Evolutionary conservation across 2,888 invertebrate genomes (phyloP), one percentile per base, ranked within the genome.

Genomic region (Sialis lutaria): DNA sequence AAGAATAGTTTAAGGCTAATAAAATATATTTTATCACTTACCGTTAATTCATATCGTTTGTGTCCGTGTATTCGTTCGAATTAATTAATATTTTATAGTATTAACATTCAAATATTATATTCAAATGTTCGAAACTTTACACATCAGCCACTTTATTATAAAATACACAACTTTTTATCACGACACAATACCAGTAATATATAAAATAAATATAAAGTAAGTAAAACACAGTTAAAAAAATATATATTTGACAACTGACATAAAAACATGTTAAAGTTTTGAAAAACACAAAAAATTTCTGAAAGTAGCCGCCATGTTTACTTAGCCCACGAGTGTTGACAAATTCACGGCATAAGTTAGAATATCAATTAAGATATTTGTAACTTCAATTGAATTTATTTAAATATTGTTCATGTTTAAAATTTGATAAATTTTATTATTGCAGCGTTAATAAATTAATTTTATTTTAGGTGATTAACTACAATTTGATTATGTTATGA

Each of bases 231-330:
- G 4, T 22, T 22, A 22, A 22, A 22, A 22, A 22, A 22, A 22
- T 22, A 22, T 22, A 22, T 22, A 22, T 22, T 22, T 22, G 30
- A 42, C 13, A 42, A 42, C 9, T 12, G 30, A 31, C 22, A 42
- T 30, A 42, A 42, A 42, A 42, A 10, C 6, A 31, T 10, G 10
- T 31, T 22, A 10, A 42, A 42, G 30, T 42, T 42, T 42, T 31
- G 32, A 42, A 42, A 42, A 42, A 42, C 42, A 39, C 13, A 42
- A 41, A 13, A 22, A 42, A 30, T 42, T 42, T 42, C 22, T 42
- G 32, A 30, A 42, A 12, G 42, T 31, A 12, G 42, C 32, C 42
- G 42, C 42, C 42, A 42, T 42, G 42, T 42, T 42, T 42, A 42
- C 30, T 42, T 42, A 7, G 39, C 10, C 10, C 13, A 13, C 10